Evolutionary conservation across 1,140 invertebrate genomes (phyloP), one percentile per base, ranked within the genome.

Genomic region (Drosophila fuyamai): DNA sequence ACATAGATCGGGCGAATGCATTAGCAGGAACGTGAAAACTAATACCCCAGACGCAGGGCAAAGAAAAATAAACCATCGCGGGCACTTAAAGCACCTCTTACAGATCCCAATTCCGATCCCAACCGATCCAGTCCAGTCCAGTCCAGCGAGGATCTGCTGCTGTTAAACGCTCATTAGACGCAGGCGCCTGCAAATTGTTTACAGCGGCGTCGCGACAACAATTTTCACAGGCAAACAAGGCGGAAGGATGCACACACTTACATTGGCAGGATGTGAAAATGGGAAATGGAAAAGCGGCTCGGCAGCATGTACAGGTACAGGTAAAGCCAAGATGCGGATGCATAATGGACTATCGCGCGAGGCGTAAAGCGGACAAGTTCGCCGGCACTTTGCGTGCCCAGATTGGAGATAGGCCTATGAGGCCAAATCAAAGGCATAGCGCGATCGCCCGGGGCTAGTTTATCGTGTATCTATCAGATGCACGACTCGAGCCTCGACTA

Each of bases 111-210:
- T 51, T 32, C 10, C 5, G 40, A 29, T 61, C n/a, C 29, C 29
- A 32, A 8, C 35, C 57, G 44, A 61, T 47, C 36, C 74, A 44
- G 59, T 62, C 56, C 40, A 50, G 80, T 70, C 40, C 44, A 14
- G 32, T 29, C 36, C 35, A 44, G 56, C 63, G 43, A 46, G 53
- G 18, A 27, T 38, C 10, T 44, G 36, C 23, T 35, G 18, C 85
- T 90, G 86, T 90, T 90, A 90, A 90, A 86, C 55, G 76, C 76
- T 88, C 88, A 90, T 90, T 90, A 90, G 82, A 90, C 56, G 81
- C 77, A 81, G 88, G 88, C 88, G 88, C 88, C 88, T 91, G 80
- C 78, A 83, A 91, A 91, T 81, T 91, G 83, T 91, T 91, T 91
- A 91, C 89, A 88, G 86, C 86, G 63, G 60, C 78, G 83, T 82